These are phyloP conservation scores for Microtus pennsylvanicus DNA, from an alignment of 2,113 vertebrate species.

Conservation along the genomic window DNA sequence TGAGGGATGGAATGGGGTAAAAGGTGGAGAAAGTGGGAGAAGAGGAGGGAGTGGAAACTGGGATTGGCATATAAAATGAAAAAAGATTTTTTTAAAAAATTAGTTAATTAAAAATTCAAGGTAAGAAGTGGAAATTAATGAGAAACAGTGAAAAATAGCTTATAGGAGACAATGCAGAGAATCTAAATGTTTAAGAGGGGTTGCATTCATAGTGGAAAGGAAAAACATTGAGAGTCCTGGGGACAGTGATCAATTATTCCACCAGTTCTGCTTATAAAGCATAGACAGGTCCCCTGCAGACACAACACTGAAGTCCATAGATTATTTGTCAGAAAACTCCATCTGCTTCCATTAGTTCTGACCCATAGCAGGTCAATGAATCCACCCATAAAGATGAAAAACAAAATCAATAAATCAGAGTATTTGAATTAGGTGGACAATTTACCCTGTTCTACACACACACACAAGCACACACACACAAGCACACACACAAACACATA, in stretches of 20 bases:
- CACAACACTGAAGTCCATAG: background rate
- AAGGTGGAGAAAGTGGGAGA: too few species aligned
- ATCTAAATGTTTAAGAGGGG: background rate
- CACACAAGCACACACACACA: background rate
- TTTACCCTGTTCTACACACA: background rate
- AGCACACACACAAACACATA: background rate
- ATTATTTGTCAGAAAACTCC: conserved; percentile 25
- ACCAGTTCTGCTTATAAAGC: background rate
- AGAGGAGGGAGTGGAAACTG: too few species aligned
- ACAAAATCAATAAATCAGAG: background rate
- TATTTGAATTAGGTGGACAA: conserved; percentile 18
- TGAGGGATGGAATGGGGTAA: too few species aligned
- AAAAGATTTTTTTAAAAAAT: too few species aligned
- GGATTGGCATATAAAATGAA: too few species aligned
- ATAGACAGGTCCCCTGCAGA: background rate
- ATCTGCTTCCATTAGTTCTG: conserved; percentile 20
- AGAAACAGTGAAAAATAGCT: background rate
- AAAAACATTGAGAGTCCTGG: background rate
- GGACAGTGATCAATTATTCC: background rate
- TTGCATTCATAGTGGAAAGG: background rate
- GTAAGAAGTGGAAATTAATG: background rate
- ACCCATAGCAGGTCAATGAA: background rate
- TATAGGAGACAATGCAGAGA: background rate
- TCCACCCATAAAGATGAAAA: background rate
- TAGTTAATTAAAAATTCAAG: background rate